These are phyloP conservation scores for Lepidonotus clava DNA, from an alignment of 2,888 invertebrate species.

Conservation along the genomic window DNA sequence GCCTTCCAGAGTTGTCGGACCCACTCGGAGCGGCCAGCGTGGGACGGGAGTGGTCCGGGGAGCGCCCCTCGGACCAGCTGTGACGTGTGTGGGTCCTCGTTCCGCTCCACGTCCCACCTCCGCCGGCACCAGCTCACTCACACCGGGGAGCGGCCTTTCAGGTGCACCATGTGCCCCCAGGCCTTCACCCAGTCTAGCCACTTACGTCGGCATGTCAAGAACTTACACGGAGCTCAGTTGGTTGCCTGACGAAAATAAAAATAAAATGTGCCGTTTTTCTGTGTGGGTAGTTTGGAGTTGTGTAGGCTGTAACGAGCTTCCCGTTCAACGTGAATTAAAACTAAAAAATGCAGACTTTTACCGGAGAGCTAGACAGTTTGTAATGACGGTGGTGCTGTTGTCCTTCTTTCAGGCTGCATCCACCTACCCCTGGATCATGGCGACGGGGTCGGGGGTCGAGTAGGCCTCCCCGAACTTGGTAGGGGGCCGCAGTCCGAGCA, in stretches of 20 bases:
- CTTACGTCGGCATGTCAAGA: background rate
- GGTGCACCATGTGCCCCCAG: background rate
- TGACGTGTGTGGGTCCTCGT: background rate
- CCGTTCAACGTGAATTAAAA: no score
- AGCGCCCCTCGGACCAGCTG: background rate
- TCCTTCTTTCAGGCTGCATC: no score
- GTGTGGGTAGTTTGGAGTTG: no score
- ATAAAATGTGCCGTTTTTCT: background rate
- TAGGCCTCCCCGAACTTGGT: no score
- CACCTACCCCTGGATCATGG: no score
- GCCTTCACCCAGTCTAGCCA: constrained; percentile 47
- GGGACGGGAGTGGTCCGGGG: background rate
- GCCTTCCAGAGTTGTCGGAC: constrained; percentile 21
- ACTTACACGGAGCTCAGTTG: background rate
- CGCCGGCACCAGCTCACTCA: constrained; percentile 31
- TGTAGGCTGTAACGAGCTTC: no score
- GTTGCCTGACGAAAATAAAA: background rate
- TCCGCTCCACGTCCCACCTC: constrained; percentile 29
- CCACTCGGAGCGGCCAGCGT: background rate
- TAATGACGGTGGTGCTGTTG: no score
- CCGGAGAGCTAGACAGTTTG: no score
- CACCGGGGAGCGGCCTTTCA: constrained; percentile 18
- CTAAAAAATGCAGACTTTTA: no score
- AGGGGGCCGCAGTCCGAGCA: no score
- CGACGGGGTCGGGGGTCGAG: no score